A percentile compares a stretch with the other conserved stretches of the same genome.
These are phyloP conservation scores for Drosophila putrida DNA, from an alignment of 2,888 invertebrate species.

Conservation along the genomic window DNA sequence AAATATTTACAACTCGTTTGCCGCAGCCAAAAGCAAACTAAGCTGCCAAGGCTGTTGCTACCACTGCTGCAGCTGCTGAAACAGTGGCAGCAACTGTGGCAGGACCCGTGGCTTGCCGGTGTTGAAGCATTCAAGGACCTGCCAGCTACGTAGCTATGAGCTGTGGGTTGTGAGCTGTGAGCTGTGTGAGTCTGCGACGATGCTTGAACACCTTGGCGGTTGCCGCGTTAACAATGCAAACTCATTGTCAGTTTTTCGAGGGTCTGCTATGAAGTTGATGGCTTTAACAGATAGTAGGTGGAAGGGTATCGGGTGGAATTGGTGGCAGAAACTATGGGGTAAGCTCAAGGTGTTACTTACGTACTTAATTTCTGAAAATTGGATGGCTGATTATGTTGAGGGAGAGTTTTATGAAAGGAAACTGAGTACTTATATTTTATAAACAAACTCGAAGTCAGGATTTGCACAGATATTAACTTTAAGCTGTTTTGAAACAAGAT, in stretches of 20 bases:
- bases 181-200: conserved; percentile 32
- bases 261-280: conserved; percentile 18
- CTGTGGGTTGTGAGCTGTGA: conserved; percentile 27
- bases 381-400: conserved; percentile 6
- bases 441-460: neutral
- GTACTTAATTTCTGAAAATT: conserved; percentile 19
- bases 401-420: neutral
- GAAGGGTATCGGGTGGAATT: conserved; percentile 4
- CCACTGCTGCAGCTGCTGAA: conserved; percentile 32
- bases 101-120: conserved; percentile 40
- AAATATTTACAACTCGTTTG: conserved; percentile 82
- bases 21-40: conserved; percentile 78
- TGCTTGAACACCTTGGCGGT: conserved; percentile 57
- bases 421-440: neutral
- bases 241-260: conserved; percentile 73
- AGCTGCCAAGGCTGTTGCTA: conserved; percentile 47
- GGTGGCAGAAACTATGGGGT: neutral
- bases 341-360: conserved; percentile 17
- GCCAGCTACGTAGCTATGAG: conserved; percentile 33
- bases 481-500: neutral
- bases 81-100: conserved; percentile 44
- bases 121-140: conserved; percentile 76
- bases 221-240: conserved; percentile 77
- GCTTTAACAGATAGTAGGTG: conserved; percentile 9
- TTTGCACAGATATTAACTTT: neutral